Evolutionary conservation across 2,888 invertebrate genomes (phyloP), one percentile per base, ranked within the genome.

Genomic region (Pinctada fucata): DNA sequence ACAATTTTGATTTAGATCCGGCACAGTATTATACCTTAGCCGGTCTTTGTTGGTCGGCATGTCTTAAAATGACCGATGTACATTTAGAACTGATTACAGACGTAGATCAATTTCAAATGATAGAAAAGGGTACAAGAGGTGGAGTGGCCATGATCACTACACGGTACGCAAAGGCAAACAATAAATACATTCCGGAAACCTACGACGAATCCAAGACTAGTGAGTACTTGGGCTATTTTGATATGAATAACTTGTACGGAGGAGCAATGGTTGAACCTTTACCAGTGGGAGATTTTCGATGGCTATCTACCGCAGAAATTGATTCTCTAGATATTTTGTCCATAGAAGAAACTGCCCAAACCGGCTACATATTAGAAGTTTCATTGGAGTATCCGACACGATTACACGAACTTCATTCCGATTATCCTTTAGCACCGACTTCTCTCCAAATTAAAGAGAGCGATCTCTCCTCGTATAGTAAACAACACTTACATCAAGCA

Each of bases 61-160:
- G 85, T 80, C 65, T 90, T 90, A 77, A 82, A 87, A 58, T 58
- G 58, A 58, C 58, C 0, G 58, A 58, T 58, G 58, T 1, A 58
- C 58, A 58, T 58, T 58, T 58, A 58, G 58, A 58, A 58, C 58
- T 58, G 6, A 58, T 58, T 79, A 73, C 84, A 49, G 58, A 58
- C 1, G 58, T 58, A 58, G 58, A 58, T 58, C 58, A 58, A 58
- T 58, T 58, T 58, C 58, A 80, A 86, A 16, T 83, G 83, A 77
- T 58, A 83, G 3, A 63, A 82, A 68, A 47, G 16, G 89, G 88
- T 86, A 88, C 75, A 85, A 86, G 31, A 5, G 68, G 68, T 85
- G 85, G 79, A 0, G 68, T 68, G 31, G 47, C 45, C 45, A 47
- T 31, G n/a, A 68, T 68, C 45, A 78, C 31, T 51, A 58, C 48